Evolutionary conservation across 2,888 invertebrate species (phyloP).

Genomic region (Saturnia pavonia): DNA sequence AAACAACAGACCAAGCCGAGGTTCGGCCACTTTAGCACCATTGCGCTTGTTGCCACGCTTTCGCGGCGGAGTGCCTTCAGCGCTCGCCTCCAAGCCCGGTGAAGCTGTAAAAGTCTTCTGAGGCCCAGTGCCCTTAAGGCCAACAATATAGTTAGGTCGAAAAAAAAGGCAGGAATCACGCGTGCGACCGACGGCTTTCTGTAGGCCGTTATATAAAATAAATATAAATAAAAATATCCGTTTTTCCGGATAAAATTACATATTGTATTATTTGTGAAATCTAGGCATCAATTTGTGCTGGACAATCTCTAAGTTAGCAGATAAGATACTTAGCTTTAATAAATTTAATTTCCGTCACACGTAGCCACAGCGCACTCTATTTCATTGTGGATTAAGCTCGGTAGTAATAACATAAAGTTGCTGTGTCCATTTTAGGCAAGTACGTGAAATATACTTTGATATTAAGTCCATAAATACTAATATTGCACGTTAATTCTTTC

Average conservation of each 20-base stretch:
- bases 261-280: not conserved
- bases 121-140: no score
- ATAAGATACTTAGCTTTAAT: conserved; percentile 32
- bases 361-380: conserved; percentile 38
- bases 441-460: not conserved
- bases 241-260: not conserved
- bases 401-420: conserved; percentile 8
- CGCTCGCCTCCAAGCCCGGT: no score
- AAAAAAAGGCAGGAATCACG: no score
- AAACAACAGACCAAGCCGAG: no score
- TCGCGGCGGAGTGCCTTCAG: no score
- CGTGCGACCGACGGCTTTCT: no score
- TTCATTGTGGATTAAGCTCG: conserved; percentile 43
- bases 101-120: no score
- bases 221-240: no score
- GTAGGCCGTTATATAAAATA: no score
- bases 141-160: no score
- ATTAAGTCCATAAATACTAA: not conserved
- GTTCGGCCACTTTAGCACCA: no score
- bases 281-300: not conserved
- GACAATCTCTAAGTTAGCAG: conserved; percentile 11
- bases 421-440: not conserved
- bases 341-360: conserved; percentile 50
- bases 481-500: not conserved
- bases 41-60: no score